Percentiles rank a stretch among this genome's conserved stretches.
These are phyloP conservation scores for Drosophila takahashii DNA, from an alignment of 1,140 invertebrate species.

Conservation along the genomic window DNA sequence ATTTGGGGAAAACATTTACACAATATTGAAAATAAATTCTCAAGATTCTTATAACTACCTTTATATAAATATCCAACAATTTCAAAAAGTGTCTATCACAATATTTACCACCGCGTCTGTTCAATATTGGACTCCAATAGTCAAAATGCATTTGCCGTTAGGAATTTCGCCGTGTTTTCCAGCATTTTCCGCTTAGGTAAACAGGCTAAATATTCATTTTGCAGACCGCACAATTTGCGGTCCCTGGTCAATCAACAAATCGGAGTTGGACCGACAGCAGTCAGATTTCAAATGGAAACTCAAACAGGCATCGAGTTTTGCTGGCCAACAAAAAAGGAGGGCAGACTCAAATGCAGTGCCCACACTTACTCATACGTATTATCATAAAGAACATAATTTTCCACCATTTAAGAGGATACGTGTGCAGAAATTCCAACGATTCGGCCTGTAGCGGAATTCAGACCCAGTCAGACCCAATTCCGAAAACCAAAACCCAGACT, in stretches of 20 bases:
- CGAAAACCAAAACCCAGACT: background rate
- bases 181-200: slow-evolving; percentile 44
- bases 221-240: slow-evolving; percentile 47
- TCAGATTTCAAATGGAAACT: slow-evolving; percentile 46
- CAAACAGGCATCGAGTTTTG: slow-evolving; percentile 28
- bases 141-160: slow-evolving; percentile 12
- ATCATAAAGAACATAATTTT: slow-evolving; percentile 79
- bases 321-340: background rate
- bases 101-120: background rate
- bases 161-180: slow-evolving; percentile 18
- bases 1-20: background rate
- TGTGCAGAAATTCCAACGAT: slow-evolving; percentile 54
- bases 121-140: background rate
- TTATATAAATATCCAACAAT: background rate
- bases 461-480: slow-evolving; percentile 11
- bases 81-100: background rate
- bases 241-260: slow-evolving; percentile 25
- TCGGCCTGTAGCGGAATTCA: slow-evolving; percentile 20
- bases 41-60: background rate
- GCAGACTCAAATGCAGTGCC: slow-evolving; percentile 6
- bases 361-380: slow-evolving; percentile 62
- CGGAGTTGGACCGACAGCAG: slow-evolving; percentile 41
- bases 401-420: slow-evolving; percentile 57
- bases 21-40: too few species aligned
- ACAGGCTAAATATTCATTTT: slow-evolving; percentile 54